Base-by-base conservation (phyloP, 2,113 vertebrate species). In the Mirounga angustirostris region DNA sequence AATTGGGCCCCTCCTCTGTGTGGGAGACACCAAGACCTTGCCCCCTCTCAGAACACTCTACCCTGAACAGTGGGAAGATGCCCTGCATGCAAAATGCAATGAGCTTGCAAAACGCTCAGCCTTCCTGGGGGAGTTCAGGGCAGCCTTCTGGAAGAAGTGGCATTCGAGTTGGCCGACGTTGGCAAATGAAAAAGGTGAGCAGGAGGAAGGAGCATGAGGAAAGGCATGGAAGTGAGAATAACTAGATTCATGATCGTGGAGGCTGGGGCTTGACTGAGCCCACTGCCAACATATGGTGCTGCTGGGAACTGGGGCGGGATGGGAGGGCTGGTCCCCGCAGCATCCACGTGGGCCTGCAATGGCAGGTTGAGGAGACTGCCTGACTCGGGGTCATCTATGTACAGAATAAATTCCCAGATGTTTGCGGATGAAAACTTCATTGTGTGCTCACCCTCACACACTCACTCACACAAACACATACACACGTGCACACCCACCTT, bases 401-500 rank as follows among this genome's bases (percentile, higher is more conserved):
- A 33, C 33, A 43, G 26, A n/a, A 78, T 22, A 13, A 52, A 21
- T 19, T 54, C 69, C 58, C 59, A 43, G 79, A 26, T 30, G 43
- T 54, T 61, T 52, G 40, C 26, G 40, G 9, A 59, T 61, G 28
- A 69, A 52, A 69, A 36, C 9, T 13, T 80, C 36, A 74, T 14
- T 52, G 67, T 61, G 43, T 4, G 4, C 14, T 4, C 8, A 11
- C 33, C 6, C 15, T 8, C 36, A 15, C 2, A 0, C 33, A 43
- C n/a, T 24, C 58, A 3, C n/a, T 50, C 50, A 19, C n/a, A 63
- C n/a, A 12, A 14, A 28, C 19, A 9, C 33, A 19, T 13, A 19
- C 5, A 0, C 36, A 58, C 36, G 0, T 19, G 28, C 43, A 30
- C 33, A 69, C 33, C 6, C 22, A 16, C 43, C 30, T 71, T 85